Base-by-base conservation (phyloP, 2,888 invertebrate species). In the Drosophila kuntzei region DNA sequence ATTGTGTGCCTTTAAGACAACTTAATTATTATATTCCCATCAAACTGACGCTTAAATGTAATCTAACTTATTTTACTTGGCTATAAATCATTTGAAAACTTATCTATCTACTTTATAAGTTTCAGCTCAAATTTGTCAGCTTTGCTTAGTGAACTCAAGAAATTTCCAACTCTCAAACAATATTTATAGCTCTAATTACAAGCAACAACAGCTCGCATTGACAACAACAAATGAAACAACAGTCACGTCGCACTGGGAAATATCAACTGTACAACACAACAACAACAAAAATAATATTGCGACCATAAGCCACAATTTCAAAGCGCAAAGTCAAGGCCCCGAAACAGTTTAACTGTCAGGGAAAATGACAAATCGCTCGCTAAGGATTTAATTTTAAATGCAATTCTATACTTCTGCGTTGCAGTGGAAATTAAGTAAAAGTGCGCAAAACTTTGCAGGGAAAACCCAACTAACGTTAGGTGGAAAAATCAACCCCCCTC, bases 341-440 rank as follows among this genome's bases (percentile, higher is more conserved):
- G 47, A 51, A 79, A 79, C 79, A 79, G 77, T 85, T 89, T 74
- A 82, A 71, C 80, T 89, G 87, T 89, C 89, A 87, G 44, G 11
- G 53, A 80, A 87, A 85, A 76, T 87, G 87, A 87, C 88, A 87
- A 87, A 87, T 89, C 65, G 86, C 70, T 72, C 89, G 74, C 72
- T 57, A 64, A 77, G 88, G 87, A 87, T 89, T 87, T 89, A 72
- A 87, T 88, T 88, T 89, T 69, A 74, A 89, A 87, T 89, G 87
- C 84, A 87, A 65, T 63, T 79, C 65, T 39, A 58, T 59, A 32
- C 50, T 44, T 50, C 76, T 68, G 67, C 78, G 70, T 68, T 78
- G 85, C 89, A 80, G 75, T 80, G 71, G 63, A 82, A 87, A 89
- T 80, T 73, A 80, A 86, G 74, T 74, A 62, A 66, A 54, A 74